Evolutionary conservation across 2,888 invertebrate species (phyloP), one percentile per base, ranked within the genome.

Genomic region (Hedychridium roseum): DNA sequence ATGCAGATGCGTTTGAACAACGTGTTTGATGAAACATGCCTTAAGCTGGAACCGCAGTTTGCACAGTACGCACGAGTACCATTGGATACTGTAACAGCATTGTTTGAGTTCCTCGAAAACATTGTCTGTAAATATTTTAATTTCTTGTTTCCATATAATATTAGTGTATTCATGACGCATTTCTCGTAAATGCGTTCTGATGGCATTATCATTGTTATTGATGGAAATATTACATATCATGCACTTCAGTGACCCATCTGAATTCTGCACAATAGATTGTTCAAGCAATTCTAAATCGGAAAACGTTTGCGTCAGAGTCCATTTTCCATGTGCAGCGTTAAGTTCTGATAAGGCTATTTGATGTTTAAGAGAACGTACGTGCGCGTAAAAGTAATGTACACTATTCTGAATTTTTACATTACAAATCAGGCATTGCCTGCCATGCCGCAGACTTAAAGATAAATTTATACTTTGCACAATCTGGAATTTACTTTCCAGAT

Each of bases 1-100:
- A 5, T 3, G n/a, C 16, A 66, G 63, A 2, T 18, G 42, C 2
- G 0, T 0, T 4, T 26, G 4, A 6, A 46, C 26, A 23, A 73
- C 34, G 36, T 71, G 70, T 1, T 41, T 18, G 9, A 52, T 35
- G 47, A 69, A 73, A 4, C 52, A 26, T 1, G 50, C 26, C 43
- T 66, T 69, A 2, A 21, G 28, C 1, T 43, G 6, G 23, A 47
- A 59, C 6, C 7, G 49, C n/a, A 0, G 16, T 0, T 34, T 2
- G 28, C 71, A 68, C n/a, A 48, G 9, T 3, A 28, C 23, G 31
- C 71, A 72, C 15, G 37, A 34, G 45, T 54, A 71, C 3, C 43
- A 38, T 7, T 65, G 52, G 9, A 68, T 62, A 36, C 43, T 64
- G 11, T 62, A 69, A 52, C 64, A 59, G 12, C 45, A 18, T 11